Evolutionary conservation across 2,797 vertebrate species (phyloP).

Genomic region (Mus caroli): DNA sequence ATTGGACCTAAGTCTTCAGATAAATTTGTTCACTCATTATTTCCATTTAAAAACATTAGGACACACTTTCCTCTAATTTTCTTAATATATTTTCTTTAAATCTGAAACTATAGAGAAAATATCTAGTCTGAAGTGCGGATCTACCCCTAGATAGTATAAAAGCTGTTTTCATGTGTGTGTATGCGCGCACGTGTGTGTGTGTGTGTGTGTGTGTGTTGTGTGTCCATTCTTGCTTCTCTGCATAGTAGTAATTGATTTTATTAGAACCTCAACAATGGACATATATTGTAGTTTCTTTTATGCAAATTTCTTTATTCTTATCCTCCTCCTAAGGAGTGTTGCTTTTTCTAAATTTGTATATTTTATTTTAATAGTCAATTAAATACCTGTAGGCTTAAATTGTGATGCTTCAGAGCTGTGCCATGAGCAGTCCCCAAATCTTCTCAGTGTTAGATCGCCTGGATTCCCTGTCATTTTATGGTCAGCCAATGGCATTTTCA

Average conservation of each 20-base stretch:
- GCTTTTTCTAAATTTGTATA: neutral
- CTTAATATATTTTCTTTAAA: conserved; percentile 1
- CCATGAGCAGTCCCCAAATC: neutral
- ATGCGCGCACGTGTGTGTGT: neutral
- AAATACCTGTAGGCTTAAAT: neutral
- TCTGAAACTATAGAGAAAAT: neutral
- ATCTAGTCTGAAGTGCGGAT: conserved; percentile 15
- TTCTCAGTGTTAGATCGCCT: neutral
- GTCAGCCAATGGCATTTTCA: neutral
- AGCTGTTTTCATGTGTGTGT: neutral
- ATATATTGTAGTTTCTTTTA: neutral
- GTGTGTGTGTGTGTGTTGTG: neutral
- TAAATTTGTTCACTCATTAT: neutral
- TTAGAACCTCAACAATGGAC: neutral
- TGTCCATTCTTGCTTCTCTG: conserved; percentile 17
- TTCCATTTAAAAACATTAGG: neutral
- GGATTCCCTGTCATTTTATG: neutral
- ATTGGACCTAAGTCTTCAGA: neutral
- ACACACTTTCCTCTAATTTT: neutral
- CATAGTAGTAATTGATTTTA: conserved; percentile 28
- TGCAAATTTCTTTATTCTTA: neutral
- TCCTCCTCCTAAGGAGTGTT: neutral
- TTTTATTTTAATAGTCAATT: conserved; percentile 36
- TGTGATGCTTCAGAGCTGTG: neutral
- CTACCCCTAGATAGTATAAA: neutral